Evolutionary conservation across 1,140 invertebrate species (phyloP).

Genomic region (Artemia franciscana): DNA sequence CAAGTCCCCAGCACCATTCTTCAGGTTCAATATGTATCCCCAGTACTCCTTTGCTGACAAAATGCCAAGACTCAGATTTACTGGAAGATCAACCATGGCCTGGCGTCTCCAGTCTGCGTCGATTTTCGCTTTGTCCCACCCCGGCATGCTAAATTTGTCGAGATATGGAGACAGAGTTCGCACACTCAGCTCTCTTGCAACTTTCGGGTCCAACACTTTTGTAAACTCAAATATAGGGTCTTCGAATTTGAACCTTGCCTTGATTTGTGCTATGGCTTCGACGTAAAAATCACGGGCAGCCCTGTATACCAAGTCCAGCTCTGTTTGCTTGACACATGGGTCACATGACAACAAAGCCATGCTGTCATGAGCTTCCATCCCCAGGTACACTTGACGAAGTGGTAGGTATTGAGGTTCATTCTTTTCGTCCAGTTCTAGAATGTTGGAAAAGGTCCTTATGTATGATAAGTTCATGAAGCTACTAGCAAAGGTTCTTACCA

Average conservation of each 20-base stretch:
- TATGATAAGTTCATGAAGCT: slow-evolving; percentile 11
- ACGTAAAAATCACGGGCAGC: slow-evolving; percentile 1
- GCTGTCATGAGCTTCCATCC: neutral
- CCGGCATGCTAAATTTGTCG: neutral
- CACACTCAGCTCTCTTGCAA: neutral
- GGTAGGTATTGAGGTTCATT: slow-evolving; percentile 1
- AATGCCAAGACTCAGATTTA: neutral
- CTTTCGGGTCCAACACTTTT: neutral
- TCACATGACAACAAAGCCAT: neutral
- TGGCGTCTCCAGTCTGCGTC: slow-evolving; percentile 1
- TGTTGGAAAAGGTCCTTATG: slow-evolving; percentile 5
- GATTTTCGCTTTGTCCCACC: neutral
- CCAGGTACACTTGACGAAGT: slow-evolving; percentile 3
- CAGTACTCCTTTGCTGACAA: neutral
- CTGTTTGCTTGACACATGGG: neutral
- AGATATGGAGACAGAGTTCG: neutral
- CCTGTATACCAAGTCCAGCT: neutral
- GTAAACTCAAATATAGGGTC: neutral
- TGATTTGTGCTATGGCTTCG: slow-evolving; percentile 1
- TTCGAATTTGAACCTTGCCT: neutral
- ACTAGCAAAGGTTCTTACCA: slow-evolving; percentile 9
- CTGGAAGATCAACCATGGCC: neutral
- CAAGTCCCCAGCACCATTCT: neutral
- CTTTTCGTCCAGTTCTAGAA: neutral
- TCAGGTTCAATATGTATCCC: neutral